These are phyloP conservation scores for Campylomormyrus tamandua DNA, from an alignment of 2,113 vertebrate genomes.

Conservation along the genomic window DNA sequence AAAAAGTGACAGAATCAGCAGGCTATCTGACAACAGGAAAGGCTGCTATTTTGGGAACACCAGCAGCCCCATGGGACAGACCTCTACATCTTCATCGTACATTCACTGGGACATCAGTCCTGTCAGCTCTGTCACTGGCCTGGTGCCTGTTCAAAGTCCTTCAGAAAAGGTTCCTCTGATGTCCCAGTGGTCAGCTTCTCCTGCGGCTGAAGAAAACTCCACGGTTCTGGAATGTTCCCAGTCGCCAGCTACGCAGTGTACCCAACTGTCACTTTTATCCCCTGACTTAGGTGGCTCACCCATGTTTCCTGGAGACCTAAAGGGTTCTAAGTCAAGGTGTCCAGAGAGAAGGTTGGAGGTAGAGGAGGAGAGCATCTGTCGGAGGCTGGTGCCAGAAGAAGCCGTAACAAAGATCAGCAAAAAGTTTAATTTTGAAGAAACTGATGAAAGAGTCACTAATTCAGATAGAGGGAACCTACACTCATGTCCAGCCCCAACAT, in stretches of 20 bases:
- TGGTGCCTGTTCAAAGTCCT: constrained; percentile 45
- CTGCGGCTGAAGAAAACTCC: constrained; percentile 35
- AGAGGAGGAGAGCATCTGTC: constrained; percentile 30
- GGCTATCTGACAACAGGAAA: constrained; percentile 54
- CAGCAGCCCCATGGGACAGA: constrained; percentile 60
- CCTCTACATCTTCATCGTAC: constrained; percentile 31
- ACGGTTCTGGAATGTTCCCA: constrained; percentile 28
- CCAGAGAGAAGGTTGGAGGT: constrained; percentile 25
- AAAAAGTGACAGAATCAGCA: constrained; percentile 43
- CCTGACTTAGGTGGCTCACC: constrained; percentile 32
- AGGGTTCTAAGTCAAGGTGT: constrained; percentile 28
- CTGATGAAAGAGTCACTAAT: background rate
- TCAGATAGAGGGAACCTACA: constrained; percentile 15
- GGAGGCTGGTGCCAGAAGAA: constrained; percentile 29
- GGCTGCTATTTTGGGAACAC: constrained; percentile 66
- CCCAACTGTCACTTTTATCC: constrained; percentile 49
- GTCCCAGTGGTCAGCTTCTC: constrained; percentile 25
- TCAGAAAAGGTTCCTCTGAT: constrained; percentile 28
- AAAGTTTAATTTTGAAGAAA: background rate
- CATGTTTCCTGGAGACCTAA: constrained; percentile 25
- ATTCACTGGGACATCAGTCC: constrained; percentile 68
- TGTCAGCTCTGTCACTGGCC: constrained; percentile 52
- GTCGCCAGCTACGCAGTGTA: constrained; percentile 53
- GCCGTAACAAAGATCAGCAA: constrained; percentile 18
- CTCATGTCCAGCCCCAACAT: constrained; percentile 34